Evolutionary conservation across 2,113 vertebrate species (phyloP).

Genomic region (Pica pica): DNA sequence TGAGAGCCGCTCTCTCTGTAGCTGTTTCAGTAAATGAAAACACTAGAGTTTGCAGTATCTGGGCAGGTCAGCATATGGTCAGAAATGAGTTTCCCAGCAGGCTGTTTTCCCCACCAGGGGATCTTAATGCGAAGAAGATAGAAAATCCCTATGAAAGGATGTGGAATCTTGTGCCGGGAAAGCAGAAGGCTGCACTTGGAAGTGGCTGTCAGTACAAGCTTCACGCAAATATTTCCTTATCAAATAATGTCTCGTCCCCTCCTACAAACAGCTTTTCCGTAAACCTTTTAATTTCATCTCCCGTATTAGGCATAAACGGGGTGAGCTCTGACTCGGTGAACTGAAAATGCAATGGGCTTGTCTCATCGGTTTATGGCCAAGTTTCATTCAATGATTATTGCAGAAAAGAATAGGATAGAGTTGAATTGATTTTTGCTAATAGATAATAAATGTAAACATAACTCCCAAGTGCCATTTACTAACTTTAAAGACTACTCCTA

Average conservation of each 20-base stretch:
- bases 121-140: conserved; percentile 22
- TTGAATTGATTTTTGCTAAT: conserved; percentile 41
- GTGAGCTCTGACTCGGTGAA: conserved; percentile 15
- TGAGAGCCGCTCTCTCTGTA: background rate
- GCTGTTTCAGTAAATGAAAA: background rate
- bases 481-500: conserved; percentile 64
- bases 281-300: conserved; percentile 45
- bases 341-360: conserved; percentile 16
- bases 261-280: background rate
- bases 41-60: background rate
- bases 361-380: background rate
- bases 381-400: conserved; percentile 25
- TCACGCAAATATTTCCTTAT: background rate
- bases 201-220: conserved; percentile 7
- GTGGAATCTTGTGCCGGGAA: background rate
- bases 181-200: background rate
- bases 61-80: conserved; percentile 9
- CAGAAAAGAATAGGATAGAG: conserved; percentile 13
- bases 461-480: conserved; percentile 70
- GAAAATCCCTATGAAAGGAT: background rate
- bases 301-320: background rate
- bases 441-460: conserved; percentile 65
- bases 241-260: background rate
- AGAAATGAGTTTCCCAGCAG: conserved; percentile 57
- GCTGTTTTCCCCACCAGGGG: background rate